Evolutionary conservation across 2,888 invertebrate species (phyloP).

Genomic region (Omphaloscelis lunosa): DNA sequence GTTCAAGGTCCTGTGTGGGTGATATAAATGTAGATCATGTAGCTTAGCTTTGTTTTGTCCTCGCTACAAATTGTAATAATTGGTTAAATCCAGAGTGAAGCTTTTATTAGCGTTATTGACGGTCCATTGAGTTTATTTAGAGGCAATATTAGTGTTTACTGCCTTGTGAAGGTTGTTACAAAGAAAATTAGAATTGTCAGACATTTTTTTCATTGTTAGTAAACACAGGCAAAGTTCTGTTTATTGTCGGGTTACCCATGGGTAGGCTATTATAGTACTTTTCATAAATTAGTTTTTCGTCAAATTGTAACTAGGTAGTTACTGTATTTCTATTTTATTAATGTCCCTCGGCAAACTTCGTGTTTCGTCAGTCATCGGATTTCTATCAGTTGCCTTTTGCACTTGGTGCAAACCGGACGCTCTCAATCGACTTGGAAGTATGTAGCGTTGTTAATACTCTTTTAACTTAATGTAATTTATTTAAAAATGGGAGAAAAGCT

Average conservation of each 20-base stretch:
- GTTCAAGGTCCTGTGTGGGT: conserved; percentile 1
- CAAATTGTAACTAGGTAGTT: no score
- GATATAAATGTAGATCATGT: not conserved
- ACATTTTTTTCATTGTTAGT: not conserved
- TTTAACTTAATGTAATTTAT: no score
- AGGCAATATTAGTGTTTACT: not conserved
- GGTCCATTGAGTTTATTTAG: conserved; percentile 7
- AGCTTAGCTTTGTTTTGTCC: not conserved
- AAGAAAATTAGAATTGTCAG: not conserved
- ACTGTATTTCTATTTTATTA: no score
- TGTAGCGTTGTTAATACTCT: no score
- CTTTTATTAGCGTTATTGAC: conserved; percentile 9
- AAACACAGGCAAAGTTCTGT: no score
- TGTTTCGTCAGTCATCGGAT: no score
- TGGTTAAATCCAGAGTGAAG: conserved; percentile 12
- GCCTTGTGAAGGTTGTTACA: not conserved
- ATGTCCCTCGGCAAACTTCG: no score
- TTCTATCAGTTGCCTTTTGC: no score
- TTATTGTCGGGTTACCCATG: not conserved
- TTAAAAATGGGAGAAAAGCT: no score
- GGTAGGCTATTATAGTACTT: not conserved
- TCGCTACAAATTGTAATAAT: conserved; percentile 2
- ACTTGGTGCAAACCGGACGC: no score
- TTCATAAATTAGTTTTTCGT: not conserved
- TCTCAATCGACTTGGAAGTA: no score